Percentiles rank a stretch among this genome's conserved stretches.
These are phyloP conservation scores for Spatulosminthurus flaviceps DNA, from an alignment of 2,888 invertebrate genomes.

Conservation along the genomic window DNA sequence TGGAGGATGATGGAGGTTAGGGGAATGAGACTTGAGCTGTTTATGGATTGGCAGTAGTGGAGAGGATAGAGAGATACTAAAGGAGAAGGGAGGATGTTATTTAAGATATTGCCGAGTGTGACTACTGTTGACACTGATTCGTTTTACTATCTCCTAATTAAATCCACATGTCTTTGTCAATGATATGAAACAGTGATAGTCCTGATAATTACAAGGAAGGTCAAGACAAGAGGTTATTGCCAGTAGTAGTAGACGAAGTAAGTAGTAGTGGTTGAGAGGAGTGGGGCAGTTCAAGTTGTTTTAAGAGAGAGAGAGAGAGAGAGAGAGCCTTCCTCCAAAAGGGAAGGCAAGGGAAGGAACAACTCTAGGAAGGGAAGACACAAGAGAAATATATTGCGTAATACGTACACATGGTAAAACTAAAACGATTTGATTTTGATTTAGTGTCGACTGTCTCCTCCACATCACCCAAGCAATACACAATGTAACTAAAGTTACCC, in stretches of 20 bases:
- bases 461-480: conserved; percentile 13
- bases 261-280: not conserved
- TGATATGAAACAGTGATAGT: conserved; percentile 35
- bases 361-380: not conserved
- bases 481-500: conserved; percentile 12
- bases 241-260: too few relatives aligned
- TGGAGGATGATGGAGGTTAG: conserved; percentile 5
- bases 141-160: conserved; percentile 38
- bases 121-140: conserved; percentile 38
- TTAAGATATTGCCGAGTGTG: conserved; percentile 32
- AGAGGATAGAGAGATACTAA: not conserved
- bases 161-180: conserved; percentile 41
- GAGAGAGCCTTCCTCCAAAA: conserved; percentile 16
- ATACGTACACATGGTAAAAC: conserved; percentile 18
- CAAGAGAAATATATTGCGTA: not conserved
- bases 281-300: conserved; percentile 3
- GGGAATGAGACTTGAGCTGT: conserved; percentile 16
- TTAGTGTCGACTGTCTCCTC: conserved; percentile 30
- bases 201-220: conserved; percentile 42
- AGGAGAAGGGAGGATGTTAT: conserved; percentile 13
- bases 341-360: not conserved
- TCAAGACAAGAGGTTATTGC: conserved; percentile 32
- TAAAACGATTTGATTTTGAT: conserved; percentile 44
- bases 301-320: not conserved
- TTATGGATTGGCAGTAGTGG: too few relatives aligned